Base-by-base conservation (phyloP, 2,113 vertebrate species). In the Pituophis catenifer region DNA sequence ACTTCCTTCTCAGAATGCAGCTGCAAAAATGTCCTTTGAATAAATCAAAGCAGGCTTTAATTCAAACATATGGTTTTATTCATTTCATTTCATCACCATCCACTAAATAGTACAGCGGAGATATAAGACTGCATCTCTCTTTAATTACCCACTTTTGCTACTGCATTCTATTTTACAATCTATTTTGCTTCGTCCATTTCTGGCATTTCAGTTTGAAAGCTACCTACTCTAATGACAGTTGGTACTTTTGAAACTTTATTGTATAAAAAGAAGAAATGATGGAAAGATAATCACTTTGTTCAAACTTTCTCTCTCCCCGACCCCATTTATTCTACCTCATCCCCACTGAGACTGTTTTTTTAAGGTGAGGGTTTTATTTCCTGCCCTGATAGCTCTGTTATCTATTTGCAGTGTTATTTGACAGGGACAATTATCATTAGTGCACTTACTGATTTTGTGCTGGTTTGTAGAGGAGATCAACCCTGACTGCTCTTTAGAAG, bases 11-110 rank as follows among this genome's bases (percentile, higher is more conserved):
- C 24, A 85, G 44, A 90, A 54, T 88, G 17, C 53, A 87, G 86
- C 92, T 89, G 89, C 65, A 92, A 95, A 94, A 92, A 90, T 53
- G 70, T 10, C 2, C n/a, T 95, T 96, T 93, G 90, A 90, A 58
- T 19, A 58, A 86, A 90, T 93, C 93, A 94, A 93, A 96, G 55
- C 17, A 8, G 15, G 33, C 88, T 95, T 95, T 93, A 91, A 89
- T 93, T 93, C 91, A 92, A 95, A 92, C 91, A 88, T 95, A 94
- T 62, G 53, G 57, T 94, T 75, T 93, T 92, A 92, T 93, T 81
- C 88, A 93, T 95, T 93, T 93, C 0, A 90, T 93, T 95, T 94
- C 88, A 95, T 75, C 70, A 90, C 65, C 1, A 4, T 85, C 62
- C 92, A 87, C 81, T 94, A 93, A 94, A 90, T 88, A 95, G 81